Percentiles rank a stretch among this genome's conserved stretches.
phyloP scores from a whole-genome alignment of 2,888 invertebrate genomes.

The Onchidella celtica region DNA sequence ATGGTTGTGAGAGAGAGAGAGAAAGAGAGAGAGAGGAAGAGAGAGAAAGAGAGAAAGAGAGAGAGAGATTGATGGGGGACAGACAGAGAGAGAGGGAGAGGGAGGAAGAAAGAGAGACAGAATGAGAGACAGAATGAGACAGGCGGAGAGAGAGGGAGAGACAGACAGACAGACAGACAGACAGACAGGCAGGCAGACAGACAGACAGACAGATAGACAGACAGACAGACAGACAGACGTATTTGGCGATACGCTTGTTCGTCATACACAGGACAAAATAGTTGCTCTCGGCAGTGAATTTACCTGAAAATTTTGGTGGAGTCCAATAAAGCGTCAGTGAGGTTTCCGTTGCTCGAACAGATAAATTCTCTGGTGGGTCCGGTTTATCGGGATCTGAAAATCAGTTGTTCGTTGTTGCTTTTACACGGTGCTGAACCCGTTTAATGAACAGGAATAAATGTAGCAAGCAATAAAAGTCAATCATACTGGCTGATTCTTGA shows the following conservation, averaged over 20 bases:
- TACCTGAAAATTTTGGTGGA: slow-evolving; percentile 25
- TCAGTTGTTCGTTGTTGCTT: background rate
- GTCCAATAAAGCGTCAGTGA: slow-evolving; percentile 15
- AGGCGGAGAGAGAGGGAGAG: too few relatives aligned
- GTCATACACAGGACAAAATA: too few relatives aligned
- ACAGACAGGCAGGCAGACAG: too few relatives aligned
- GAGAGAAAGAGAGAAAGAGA: background rate
- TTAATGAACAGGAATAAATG: too few relatives aligned
- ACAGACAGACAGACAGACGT: too few relatives aligned
- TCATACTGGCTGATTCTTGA: too few relatives aligned
- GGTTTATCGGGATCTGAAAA: slow-evolving; percentile 29
- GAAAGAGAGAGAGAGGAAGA: too few relatives aligned
- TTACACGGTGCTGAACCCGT: background rate
- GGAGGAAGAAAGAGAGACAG: background rate
- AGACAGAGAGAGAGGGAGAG: background rate
- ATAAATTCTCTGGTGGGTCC: slow-evolving; percentile 21
- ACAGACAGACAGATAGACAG: too few relatives aligned
- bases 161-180: too few relatives aligned
- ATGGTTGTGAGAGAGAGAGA: background rate
- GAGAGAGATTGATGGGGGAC: background rate
- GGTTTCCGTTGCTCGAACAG: background rate
- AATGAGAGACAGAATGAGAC: too few relatives aligned
- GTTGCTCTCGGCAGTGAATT: background rate
- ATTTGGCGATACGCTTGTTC: too few relatives aligned
- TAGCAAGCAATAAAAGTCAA: too few relatives aligned